These are phyloP conservation scores for Philotrypesis tridentata DNA, from an alignment of 1,140 invertebrate genomes.

Conservation along the genomic window DNA sequence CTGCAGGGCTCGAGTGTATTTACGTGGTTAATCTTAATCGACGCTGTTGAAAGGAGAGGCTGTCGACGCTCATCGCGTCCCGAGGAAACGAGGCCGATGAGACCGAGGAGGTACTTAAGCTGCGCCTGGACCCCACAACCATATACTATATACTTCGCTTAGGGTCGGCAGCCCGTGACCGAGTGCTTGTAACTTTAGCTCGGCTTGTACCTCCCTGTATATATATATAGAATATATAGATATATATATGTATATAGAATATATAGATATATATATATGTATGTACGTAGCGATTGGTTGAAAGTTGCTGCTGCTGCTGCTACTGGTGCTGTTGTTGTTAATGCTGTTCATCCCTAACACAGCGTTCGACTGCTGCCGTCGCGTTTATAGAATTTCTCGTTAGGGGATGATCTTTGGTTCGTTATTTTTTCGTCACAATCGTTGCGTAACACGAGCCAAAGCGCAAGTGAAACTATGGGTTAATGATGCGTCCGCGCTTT, in stretches of 20 bases:
- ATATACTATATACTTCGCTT: not conserved
- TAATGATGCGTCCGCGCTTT: too few relatives aligned
- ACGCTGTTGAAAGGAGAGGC: constrained; percentile 51
- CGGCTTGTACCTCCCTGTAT: not conserved
- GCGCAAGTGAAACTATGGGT: too few relatives aligned
- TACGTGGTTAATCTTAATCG: constrained; percentile 68
- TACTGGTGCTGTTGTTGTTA: not conserved
- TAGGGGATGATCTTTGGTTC: not conserved
- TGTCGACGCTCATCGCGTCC: constrained; percentile 3
- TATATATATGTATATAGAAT: too few relatives aligned
- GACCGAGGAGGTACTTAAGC: constrained; percentile 44
- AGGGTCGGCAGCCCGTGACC: constrained; percentile 50
- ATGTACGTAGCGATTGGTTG: too few relatives aligned
- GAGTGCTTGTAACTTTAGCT: constrained; percentile 53
- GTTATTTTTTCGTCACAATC: too few relatives aligned
- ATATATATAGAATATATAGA: too few relatives aligned
- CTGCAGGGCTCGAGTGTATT: constrained; percentile 57
- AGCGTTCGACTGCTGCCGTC: not conserved
- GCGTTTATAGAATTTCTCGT: not conserved
- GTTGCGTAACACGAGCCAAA: not conserved
- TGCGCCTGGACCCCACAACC: not conserved
- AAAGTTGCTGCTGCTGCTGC: not conserved
- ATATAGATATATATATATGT: too few relatives aligned
- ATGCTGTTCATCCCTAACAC: constrained; percentile 10
- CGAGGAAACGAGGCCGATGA: constrained; percentile 37